Evolutionary conservation across 1,140 invertebrate genomes (phyloP), one percentile per base, ranked within the genome.

Genomic region (Thaumatotibia leucotreta): DNA sequence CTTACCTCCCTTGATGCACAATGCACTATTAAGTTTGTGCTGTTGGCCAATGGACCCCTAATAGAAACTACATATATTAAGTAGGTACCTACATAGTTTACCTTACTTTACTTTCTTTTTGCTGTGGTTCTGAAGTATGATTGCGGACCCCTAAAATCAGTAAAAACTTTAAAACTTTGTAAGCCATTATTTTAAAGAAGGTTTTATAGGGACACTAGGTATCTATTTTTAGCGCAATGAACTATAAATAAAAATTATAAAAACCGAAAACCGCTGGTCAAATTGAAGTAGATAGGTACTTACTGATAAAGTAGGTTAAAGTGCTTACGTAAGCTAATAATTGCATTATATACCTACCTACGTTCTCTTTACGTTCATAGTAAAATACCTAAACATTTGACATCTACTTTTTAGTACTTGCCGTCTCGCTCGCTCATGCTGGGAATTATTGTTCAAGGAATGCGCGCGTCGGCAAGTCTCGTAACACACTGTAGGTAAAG

Each of bases 311-410:
- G 84, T 90, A 86, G 86, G 86, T 88, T 90, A 88, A 86, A 68
- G 74, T 87, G 76, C 81, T 88, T 89, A 88, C 81, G 79, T 88
- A 89, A 88, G 82, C 70, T 84, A 70, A 79, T 88, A 88, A 90
- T 90, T 88, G 84, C 81, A 88, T 89, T 88, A 83, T 88, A 76
- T 88, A 88, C 81, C 85, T 88, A 88, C 84, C 82, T 90, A 88
- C 85, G 80, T 85, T 85, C 83, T 84, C 82, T 86, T 83, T 88
- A 84, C 77, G 80, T 81, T 79, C 79, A 84, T 88, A 90, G 84
- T 88, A 88, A 87, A 88, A 88, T 89, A 89, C 88, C 88, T 90
- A 90, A 90, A 90, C 84, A 90, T 90, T 89, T 89, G 85, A 89
- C 83, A 88, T 84, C 79, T 84, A 88, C 84, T 88, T 90, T 90